Evolutionary conservation across 2,113 vertebrate genomes (phyloP).

Genomic region (Motacilla tschutschensis): DNA sequence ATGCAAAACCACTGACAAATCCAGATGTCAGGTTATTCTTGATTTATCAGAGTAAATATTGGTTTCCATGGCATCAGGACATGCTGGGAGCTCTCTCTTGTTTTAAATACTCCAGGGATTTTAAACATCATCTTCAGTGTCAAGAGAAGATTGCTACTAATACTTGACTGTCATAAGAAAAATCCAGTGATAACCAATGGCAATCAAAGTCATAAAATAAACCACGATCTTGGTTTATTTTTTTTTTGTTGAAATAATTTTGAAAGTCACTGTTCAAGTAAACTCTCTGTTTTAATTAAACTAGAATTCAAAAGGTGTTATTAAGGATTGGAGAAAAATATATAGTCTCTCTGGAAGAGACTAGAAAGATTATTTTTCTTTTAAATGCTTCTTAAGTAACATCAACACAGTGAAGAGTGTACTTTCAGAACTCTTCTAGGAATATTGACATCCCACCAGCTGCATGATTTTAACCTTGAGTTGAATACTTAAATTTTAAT

Average conservation of each 20-base stretch:
- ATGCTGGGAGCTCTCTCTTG: not conserved
- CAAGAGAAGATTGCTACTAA: not conserved
- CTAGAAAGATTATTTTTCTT: slow-evolving; percentile 1
- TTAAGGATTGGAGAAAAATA: not conserved
- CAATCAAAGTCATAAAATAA: slow-evolving; percentile 18
- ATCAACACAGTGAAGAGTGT: not conserved
- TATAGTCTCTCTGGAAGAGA: not conserved
- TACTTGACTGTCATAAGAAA: slow-evolving; percentile 11
- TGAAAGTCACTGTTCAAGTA: slow-evolving; percentile 22
- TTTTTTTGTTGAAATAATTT: slow-evolving; percentile 53
- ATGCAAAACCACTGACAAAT: not conserved
- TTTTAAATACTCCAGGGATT: slow-evolving; percentile 20
- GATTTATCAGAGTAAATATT: slow-evolving; percentile 24
- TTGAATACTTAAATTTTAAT: not conserved
- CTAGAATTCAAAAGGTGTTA: not conserved
- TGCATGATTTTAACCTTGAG: slow-evolving; percentile 33
- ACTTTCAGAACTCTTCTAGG: slow-evolving; percentile 28
- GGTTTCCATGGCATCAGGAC: slow-evolving; percentile 12
- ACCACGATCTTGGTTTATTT: slow-evolving; percentile 32
- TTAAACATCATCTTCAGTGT: not conserved
- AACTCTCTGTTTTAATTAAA: slow-evolving; percentile 17
- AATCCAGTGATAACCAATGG: not conserved
- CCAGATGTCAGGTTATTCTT: not conserved
- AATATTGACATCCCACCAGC: not conserved
- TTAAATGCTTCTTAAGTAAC: slow-evolving; percentile 13